phyloP scores from a whole-genome alignment of 2,113 vertebrate species.

The Toxotes jaculatrix region DNA sequence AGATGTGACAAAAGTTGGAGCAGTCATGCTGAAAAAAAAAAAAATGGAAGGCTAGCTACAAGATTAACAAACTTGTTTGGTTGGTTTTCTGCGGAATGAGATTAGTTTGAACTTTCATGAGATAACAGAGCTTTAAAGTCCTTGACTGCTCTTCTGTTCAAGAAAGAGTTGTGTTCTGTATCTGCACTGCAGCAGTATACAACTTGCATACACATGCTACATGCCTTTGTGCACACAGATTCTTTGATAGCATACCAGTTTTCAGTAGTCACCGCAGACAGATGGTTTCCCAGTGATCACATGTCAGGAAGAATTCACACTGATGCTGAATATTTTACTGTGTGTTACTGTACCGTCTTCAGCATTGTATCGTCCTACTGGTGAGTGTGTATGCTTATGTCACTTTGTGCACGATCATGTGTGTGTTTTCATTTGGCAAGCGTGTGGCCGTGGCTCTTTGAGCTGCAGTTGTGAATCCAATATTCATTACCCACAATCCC shows the following conservation, averaged over 20 bases:
- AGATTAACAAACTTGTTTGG: neutral
- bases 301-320: neutral
- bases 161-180: constrained; percentile 1
- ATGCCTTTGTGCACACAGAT: neutral
- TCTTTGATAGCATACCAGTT: neutral
- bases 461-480: neutral
- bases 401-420: neutral
- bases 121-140: neutral
- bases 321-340: constrained; percentile 10
- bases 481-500: neutral
- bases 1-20: constrained; percentile 43
- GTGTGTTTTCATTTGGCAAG: constrained; percentile 15
- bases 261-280: constrained; percentile 14
- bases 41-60: neutral
- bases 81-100: constrained; percentile 11
- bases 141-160: neutral
- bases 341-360: neutral
- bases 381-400: neutral
- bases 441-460: neutral
- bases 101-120: neutral
- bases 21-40: constrained; percentile 34
- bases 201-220: neutral
- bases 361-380: neutral
- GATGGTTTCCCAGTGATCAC: constrained; percentile 30
- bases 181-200: constrained; percentile 49